phyloP scores from a whole-genome alignment of 2,113 vertebrate genomes.

The Thalassoma bifasciatum region DNA sequence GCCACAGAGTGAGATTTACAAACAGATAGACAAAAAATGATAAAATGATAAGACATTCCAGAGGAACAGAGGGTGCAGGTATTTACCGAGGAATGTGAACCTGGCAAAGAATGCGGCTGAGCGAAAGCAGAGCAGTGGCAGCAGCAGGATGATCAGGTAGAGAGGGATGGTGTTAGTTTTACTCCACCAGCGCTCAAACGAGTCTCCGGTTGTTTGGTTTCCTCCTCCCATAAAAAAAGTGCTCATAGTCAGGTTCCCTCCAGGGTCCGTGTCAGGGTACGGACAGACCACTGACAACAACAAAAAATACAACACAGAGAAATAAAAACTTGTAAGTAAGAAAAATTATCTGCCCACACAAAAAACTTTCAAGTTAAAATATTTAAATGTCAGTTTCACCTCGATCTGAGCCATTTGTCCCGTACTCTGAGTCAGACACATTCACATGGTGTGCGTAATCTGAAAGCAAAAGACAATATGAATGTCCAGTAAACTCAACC shows the following conservation, averaged over 20 bases:
- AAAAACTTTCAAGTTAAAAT: not conserved
- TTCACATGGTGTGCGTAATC: conserved; percentile 90
- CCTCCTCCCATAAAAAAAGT: conserved; percentile 19
- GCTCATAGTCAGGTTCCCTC: conserved; percentile 42
- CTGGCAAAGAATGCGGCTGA: conserved; percentile 98
- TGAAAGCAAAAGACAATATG: conserved; percentile 61
- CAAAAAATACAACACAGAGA: conserved; percentile 18
- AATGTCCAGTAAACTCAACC: not conserved
- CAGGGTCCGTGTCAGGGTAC: conserved; percentile 64
- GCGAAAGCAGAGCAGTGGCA: conserved; percentile 94
- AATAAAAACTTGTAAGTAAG: no score
- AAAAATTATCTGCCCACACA: no score
- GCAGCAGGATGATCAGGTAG: conserved; percentile 89
- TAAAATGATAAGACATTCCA: no score
- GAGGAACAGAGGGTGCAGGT: no score
- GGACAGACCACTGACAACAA: conserved; percentile 90
- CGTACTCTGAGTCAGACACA: conserved; percentile 85
- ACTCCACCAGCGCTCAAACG: conserved; percentile 90
- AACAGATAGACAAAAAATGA: no score
- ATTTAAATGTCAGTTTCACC: conserved; percentile 77
- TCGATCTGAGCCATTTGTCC: conserved; percentile 90
- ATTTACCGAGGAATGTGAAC: conserved; percentile 91
- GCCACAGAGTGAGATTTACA: no score
- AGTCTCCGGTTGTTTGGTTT: conserved; percentile 49
- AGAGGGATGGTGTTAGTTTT: conserved; percentile 93